Evolutionary conservation across 2,113 vertebrate genomes (phyloP).

Genomic region (Mionectes macconnelli): DNA sequence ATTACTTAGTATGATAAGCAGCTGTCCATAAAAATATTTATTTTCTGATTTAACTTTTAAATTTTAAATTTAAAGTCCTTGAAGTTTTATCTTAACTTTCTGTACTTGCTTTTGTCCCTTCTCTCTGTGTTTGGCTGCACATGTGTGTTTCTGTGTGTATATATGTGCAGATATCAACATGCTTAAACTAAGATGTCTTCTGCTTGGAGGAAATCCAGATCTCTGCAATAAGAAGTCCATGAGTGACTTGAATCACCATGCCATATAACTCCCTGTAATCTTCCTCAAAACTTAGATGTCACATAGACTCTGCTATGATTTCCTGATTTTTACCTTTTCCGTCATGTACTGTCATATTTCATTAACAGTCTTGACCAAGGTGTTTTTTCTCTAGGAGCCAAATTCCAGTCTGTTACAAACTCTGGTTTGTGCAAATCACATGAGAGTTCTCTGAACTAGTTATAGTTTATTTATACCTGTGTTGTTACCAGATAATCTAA

Average conservation of each 20-base stretch:
- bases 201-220: not conserved
- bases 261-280: not conserved
- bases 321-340: not conserved
- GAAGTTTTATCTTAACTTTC: not conserved
- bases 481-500: not conserved
- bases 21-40: not conserved
- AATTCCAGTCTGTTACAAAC: not conserved
- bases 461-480: not conserved
- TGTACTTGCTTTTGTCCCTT: not conserved
- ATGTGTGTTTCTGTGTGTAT: accelerated
- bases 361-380: not conserved
- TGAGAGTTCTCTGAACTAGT: not conserved
- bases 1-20: not conserved
- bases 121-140: accelerated
- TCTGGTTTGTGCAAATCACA: not conserved
- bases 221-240: not conserved
- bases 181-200: not conserved
- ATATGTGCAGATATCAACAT: not conserved
- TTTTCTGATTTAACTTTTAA: not conserved
- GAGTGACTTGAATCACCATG: not conserved
- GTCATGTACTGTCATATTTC: not conserved
- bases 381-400: not conserved
- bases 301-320: not conserved
- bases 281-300: not conserved
- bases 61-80: not conserved